Conservation (phyloP, 2,797 vertebrate species). For the Centropyge bicolor region DNA sequence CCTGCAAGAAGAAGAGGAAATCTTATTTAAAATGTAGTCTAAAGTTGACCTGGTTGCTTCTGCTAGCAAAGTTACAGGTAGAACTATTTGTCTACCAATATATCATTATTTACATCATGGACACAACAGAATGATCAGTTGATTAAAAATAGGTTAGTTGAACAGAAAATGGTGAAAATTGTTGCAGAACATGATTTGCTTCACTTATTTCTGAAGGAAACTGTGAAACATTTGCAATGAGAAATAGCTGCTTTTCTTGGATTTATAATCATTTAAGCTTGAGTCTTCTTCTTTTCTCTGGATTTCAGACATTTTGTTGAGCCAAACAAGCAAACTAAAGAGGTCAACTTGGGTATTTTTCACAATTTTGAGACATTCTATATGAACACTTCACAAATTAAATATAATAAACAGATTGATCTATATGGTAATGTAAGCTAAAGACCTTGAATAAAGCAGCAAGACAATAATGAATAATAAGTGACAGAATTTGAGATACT, state of each 20-base stretch:
- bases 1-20: conserved; percentile 62
- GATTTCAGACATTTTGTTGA: background rate
- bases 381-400: too few species aligned
- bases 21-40: background rate
- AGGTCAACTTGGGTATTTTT: too few species aligned
- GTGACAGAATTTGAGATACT: background rate
- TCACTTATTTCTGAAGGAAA: background rate
- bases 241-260: background rate
- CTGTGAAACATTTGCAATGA: background rate
- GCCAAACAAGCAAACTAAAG: too few species aligned
- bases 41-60: background rate
- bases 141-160: background rate
- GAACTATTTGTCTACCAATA: background rate
- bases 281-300: background rate
- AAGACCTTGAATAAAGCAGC: too few species aligned
- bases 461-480: too few species aligned
- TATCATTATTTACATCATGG: background rate
- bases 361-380: too few species aligned
- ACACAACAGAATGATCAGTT: too few species aligned
- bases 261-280: background rate
- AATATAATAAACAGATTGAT: background rate
- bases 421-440: background rate
- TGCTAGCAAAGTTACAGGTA: background rate
- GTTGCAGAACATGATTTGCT: too few species aligned
- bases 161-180: background rate